These are phyloP conservation scores for Tribolium madens DNA, from an alignment of 1,140 invertebrate genomes.

Conservation along the genomic window DNA sequence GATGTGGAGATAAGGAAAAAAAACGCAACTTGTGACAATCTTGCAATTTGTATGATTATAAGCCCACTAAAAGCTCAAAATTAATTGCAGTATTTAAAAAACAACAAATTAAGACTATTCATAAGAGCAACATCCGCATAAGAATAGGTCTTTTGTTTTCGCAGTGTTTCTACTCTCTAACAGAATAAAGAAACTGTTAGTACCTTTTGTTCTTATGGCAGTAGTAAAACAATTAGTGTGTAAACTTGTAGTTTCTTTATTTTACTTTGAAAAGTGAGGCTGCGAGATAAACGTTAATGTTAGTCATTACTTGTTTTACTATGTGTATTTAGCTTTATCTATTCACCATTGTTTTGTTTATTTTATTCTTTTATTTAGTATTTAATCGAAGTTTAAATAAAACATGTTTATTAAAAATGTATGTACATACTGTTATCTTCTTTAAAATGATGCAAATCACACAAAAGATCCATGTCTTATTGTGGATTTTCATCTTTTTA, in stretches of 20 bases:
- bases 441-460: not conserved
- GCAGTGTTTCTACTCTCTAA: not conserved
- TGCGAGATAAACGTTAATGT: not conserved
- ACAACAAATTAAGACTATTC: not conserved
- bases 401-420: constrained; percentile 19
- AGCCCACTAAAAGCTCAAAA: not conserved
- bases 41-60: not conserved
- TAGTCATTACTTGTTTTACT: not conserved
- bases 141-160: not conserved
- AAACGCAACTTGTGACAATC: not conserved
- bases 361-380: not conserved
- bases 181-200: not conserved
- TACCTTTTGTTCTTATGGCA: not conserved
- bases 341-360: constrained; percentile 6
- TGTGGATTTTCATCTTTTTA: not conserved
- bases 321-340: not conserved
- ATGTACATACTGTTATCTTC: not conserved
- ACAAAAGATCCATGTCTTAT: constrained; percentile 5
- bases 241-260: not conserved
- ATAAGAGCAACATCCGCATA: not conserved
- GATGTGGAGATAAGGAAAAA: not conserved
- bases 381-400: constrained; percentile 7
- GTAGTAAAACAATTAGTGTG: not conserved
- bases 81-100: not conserved
- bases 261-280: not conserved